phyloP scores from a whole-genome alignment of 92 coral and sea anemone genomes.

The Heteractis magnifica region DNA sequence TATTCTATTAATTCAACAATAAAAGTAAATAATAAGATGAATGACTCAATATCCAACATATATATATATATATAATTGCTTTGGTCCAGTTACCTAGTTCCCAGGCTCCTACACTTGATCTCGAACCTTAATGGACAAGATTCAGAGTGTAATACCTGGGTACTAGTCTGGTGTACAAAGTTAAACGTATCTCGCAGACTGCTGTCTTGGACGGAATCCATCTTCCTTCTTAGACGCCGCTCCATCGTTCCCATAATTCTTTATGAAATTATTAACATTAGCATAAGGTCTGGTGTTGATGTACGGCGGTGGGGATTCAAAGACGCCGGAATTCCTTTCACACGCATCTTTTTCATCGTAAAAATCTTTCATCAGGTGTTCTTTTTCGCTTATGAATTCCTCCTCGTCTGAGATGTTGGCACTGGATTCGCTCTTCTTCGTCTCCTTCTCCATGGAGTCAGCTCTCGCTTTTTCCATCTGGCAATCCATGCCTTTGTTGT shows the following conservation, averaged over 20 bases:
- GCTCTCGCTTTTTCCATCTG: conserved; percentile 68
- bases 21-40: not conserved
- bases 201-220: conserved; percentile 37
- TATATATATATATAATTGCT: not conserved
- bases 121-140: too few relatives aligned
- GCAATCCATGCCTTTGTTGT: conserved; percentile 38
- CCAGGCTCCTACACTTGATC: not conserved
- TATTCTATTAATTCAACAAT: not conserved
- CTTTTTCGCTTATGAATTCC: conserved; percentile 66
- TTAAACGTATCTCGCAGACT: conserved; percentile 55
- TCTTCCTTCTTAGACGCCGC: conserved; percentile 36
- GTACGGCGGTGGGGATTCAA: conserved; percentile 54
- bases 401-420: conserved; percentile 46
- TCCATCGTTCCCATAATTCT: conserved; percentile 23
- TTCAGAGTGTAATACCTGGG: not conserved
- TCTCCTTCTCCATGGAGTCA: conserved; percentile 61
- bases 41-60: not conserved
- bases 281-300: conserved; percentile 33
- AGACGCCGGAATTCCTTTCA: conserved; percentile 72
- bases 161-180: not conserved
- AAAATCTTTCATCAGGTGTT: conserved; percentile 52
- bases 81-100: not conserved
- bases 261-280: conserved; percentile 13
- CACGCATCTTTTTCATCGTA: conserved; percentile 74
- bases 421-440: conserved; percentile 42